Base-by-base conservation (phyloP, 64 coral and sea anemone genomes). In the Montipora capricornis region DNA sequence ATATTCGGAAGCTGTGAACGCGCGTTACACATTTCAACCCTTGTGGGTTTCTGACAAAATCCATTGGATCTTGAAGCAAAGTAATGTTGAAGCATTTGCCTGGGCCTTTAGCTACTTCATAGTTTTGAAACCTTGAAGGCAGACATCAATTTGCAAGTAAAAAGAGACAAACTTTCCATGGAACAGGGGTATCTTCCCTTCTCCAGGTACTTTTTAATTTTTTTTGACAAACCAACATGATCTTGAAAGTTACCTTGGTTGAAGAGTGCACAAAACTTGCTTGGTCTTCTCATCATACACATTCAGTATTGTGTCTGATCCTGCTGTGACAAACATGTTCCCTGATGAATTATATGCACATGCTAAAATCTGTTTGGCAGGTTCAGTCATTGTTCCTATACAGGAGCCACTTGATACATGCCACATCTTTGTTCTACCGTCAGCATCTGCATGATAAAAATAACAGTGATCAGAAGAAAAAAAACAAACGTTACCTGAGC, bases 261-360 rank as follows among this genome's bases (percentile, higher is more conserved):
- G 92, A 68, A 99, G 16, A 46, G 85, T 96, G 68, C 70, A 58
- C 4, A 99, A 50, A 53, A 92, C 76, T 68, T 99, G 92, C 79
- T 89, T 99, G 17, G 98, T 99, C 75, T 78, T 94, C 44, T 96
- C 95, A 87, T 99, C 98, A 87, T 99, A 99, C 53, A 99, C 79
- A 81, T 92, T 90, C 5, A 99, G 75, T 64, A 84, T 94, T 37
- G 94, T 88, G 52, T 96, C 92, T 58, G 95, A 94, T 6, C 98
- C 98, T 20, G 95, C 95, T n/a, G 98, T 99, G 22, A 99, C 89
- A 86, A 96, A 99, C 68, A 55, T 88, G 47, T 89, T 58, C 1
- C 87, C 95, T 16, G 92, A 94, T 47, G 78, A 70, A 80, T 95
- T 99, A 47, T 92, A 96, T 55, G 89, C 89, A 90, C 98, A 99